Evolutionary conservation across 2,797 vertebrate genomes (phyloP).

Genomic region (Spinus pinus): DNA sequence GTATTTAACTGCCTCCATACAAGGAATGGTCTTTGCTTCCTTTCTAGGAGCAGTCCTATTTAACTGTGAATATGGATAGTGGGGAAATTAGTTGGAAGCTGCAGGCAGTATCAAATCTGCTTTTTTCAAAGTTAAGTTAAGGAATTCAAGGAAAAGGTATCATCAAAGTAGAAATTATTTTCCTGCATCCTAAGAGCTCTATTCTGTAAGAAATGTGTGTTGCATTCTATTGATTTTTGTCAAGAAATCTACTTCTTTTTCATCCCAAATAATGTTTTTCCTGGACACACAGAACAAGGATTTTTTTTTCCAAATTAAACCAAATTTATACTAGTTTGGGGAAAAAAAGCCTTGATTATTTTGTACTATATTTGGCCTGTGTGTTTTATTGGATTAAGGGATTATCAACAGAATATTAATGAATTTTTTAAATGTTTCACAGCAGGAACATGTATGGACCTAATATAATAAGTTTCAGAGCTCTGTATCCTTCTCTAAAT

Average conservation of each 20-base stretch:
- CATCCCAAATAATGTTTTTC: background rate
- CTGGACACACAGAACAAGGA: background rate
- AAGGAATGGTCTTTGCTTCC: background rate
- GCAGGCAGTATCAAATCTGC: background rate
- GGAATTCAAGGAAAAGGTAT: background rate
- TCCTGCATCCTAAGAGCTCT: background rate
- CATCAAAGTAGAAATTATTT: background rate
- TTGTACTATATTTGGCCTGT: background rate
- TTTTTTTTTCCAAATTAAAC: background rate
- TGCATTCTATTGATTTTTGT: background rate
- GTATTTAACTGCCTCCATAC: slow-evolving; percentile 23
- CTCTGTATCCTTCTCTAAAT: background rate
- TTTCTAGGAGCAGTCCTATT: background rate
- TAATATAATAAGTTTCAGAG: background rate
- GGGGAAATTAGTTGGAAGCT: background rate
- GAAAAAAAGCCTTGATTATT: background rate
- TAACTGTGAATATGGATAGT: background rate
- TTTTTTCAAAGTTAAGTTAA: background rate
- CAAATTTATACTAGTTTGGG: background rate
- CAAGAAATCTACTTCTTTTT: background rate
- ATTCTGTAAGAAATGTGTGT: background rate
- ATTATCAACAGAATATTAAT: background rate
- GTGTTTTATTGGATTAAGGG: background rate
- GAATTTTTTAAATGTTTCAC: background rate
- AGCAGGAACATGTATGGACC: background rate